Evolutionary conservation across 2,797 vertebrate species (phyloP), one percentile per base, ranked within the genome.

Genomic region (Enteromius anoplus): DNA sequence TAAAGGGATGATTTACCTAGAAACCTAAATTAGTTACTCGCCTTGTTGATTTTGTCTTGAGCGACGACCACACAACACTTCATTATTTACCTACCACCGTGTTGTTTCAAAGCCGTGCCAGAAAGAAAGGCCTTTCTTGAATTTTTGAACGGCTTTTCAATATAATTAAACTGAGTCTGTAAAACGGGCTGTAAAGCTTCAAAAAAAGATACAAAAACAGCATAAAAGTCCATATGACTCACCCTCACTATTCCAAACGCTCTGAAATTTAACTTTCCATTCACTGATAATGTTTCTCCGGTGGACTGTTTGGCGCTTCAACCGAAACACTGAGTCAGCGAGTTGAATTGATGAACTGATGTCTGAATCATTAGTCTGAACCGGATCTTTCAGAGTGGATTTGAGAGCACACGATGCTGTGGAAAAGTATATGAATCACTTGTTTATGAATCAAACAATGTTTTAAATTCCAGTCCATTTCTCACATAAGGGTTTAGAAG

Each of bases 201-300:
- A 53, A 75, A 75, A 42, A 73, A 55, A 55, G 14, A 58, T 40
- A n/a, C 53, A 75, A 19, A 26, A 75, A 55, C n/a, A 60, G n/a
- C 14, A 26, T 60, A 60, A 60, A 26, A 42, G 51, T 60, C 73
- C 21, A 5, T 75, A 26, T 75, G 53, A 76, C 34, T 76, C 8
- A 2, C 55, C 21, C 21, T 40, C 72, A 26, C 21, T 42, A 42
- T 37, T 23, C 12, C 21, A 76, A 60, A 19, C 17, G 37, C 34
- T n/a, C 34, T 40, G 34, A 66, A 40, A 37, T 40, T 0, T 21
- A 68, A 19, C 29, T 60, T 60, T 60, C 15, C 15, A 65, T 55
- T 75, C 71, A 75, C 17, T 53, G 70, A 75, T 34, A 34, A 73
- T 55, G 71, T 55, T 55, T 32, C 72, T 75, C 72, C 32, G n/a